Evolutionary conservation across 2,113 vertebrate species (phyloP), one percentile per base, ranked within the genome.

Genomic region (Pogona vitticeps): DNA sequence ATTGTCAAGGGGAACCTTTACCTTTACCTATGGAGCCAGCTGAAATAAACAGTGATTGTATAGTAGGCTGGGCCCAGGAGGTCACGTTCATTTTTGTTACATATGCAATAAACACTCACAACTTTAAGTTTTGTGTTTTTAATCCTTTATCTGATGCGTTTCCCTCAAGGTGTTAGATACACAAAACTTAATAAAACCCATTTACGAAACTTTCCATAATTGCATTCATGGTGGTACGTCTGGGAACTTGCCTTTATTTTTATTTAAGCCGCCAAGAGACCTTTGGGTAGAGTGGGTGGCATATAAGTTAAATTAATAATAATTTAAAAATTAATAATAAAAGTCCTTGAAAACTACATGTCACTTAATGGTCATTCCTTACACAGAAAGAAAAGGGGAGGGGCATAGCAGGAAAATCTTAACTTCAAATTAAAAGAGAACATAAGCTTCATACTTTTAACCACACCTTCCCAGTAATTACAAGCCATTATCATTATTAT

Each of bases 31-130:
- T n/a, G n/a, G 96, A 97, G 95, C 96, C 95, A 96, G 96, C 96
- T 97, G 96, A 96, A 97, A 96, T 95, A 95, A 95, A 94, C 94
- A 92, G 93, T 92, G 95, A 96, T 92, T 96, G 96, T 94, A 96
- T 84, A 97, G 96, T 95, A 97, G 97, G 97, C 96, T 96, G 94
- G 97, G 94, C 97, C 96, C 96, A 86, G 95, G 96, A 93, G 97
- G 97, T 96, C 96, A 96, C 96, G 94, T 96, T 96, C 96, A 96
- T 97, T 97, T 87, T 97, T 97, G 97, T 98, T 97, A 98, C 96
- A 97, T 97, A 97, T 97, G 97, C 97, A 98, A 98, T 98, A 98
- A 97, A 97, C 95, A 96, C 95, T 96, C 97, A 97, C 97, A 76
- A 97, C 96, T 97, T 97, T 96, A 96, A 96, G 92, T 56, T 52